Evolutionary conservation across 2,113 vertebrate species (phyloP).

Genomic region (Sceloporus undulatus): DNA sequence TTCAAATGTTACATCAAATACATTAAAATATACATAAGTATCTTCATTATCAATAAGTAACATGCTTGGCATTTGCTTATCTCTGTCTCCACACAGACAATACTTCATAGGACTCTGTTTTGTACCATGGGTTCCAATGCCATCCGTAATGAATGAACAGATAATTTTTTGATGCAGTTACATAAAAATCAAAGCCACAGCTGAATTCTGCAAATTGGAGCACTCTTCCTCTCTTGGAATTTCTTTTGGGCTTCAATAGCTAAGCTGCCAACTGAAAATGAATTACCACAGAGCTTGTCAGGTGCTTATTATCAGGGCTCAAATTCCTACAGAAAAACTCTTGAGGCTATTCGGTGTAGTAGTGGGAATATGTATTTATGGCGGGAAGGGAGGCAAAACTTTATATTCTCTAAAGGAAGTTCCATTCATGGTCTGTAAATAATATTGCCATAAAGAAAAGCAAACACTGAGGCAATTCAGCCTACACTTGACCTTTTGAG

Average conservation of each 20-base stretch:
- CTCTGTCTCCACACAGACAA: background rate
- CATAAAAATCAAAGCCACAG: background rate
- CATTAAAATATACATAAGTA: background rate
- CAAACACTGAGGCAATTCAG: background rate
- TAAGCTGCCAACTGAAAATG: background rate
- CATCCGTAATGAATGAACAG: conserved; percentile 17
- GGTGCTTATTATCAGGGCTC: background rate
- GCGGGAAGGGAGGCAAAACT: background rate
- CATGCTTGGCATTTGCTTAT: background rate
- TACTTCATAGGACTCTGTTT: conserved; percentile 8
- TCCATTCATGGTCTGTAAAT: conserved; percentile 21
- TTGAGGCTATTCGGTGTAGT: background rate
- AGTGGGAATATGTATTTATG: background rate
- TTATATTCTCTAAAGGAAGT: background rate
- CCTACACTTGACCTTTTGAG: background rate
- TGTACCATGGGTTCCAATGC: conserved; percentile 20
- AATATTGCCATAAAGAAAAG: conserved; percentile 10
- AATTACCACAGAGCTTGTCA: background rate
- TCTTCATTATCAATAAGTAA: conserved; percentile 1
- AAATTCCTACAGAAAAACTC: background rate
- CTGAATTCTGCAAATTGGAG: conserved; percentile 22
- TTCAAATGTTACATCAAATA: background rate
- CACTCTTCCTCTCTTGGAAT: background rate
- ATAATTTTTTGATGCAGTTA: conserved; percentile 22
- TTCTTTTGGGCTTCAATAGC: background rate